These are phyloP conservation scores for Sciurus niger DNA, from an alignment of 2,113 vertebrate genomes.

Conservation along the genomic window DNA sequence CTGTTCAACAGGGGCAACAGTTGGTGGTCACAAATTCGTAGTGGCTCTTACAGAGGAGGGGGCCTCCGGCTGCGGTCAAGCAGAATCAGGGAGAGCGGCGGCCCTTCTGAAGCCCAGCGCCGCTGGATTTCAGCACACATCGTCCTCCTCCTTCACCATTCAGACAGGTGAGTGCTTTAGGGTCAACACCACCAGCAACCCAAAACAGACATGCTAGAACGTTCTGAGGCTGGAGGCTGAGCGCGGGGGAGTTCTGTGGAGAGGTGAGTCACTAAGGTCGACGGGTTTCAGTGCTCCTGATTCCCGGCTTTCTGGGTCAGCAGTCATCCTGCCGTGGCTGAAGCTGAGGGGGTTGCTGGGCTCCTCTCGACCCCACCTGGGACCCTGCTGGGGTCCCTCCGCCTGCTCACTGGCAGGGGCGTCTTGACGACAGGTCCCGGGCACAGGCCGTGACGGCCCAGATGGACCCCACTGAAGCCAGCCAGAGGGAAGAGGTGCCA, in stretches of 20 bases:
- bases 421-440: background rate
- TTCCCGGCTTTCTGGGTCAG: background rate
- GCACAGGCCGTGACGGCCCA: too few species aligned
- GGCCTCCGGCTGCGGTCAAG: background rate
- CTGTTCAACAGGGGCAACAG: background rate
- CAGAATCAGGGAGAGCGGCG: background rate
- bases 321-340: background rate
- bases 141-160: background rate
- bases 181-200: too few species aligned
- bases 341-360: background rate
- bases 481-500: too few species aligned
- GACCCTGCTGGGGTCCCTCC: background rate
- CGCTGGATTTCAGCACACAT: conserved; percentile 8
- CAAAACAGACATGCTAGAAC: too few species aligned
- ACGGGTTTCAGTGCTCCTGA: too few species aligned
- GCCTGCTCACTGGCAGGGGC: background rate
- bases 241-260: too few species aligned
- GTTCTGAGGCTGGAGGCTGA: too few species aligned
- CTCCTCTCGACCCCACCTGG: background rate
- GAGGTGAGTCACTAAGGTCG: too few species aligned
- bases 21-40: background rate
- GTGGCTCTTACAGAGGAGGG: too few species aligned
- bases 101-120: background rate
- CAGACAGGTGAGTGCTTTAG: too few species aligned
- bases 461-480: too few species aligned